A percentile compares a stretch with the other conserved stretches of the same genome.
phyloP scores from a whole-genome alignment of 2,888 invertebrate genomes.

The Nomada fucata region DNA sequence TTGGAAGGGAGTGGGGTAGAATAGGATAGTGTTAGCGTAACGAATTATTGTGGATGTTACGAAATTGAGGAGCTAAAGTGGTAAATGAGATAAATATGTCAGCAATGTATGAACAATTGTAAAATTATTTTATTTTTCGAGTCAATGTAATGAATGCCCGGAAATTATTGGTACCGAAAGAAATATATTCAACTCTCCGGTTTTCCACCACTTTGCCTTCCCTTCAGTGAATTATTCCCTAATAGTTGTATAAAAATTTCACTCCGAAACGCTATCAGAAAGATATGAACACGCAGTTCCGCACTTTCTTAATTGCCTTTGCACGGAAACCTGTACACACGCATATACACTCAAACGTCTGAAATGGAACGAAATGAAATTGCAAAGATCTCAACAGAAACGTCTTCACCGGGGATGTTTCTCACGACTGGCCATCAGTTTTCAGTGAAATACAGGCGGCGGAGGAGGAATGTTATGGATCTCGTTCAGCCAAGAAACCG shows the following conservation, averaged over 20 bases:
- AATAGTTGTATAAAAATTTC: too few relatives aligned
- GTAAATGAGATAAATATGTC: too few relatives aligned
- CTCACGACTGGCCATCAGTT: slow-evolving; percentile 24
- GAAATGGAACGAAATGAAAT: slow-evolving; percentile 13
- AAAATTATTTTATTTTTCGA: background rate
- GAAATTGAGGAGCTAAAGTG: too few relatives aligned
- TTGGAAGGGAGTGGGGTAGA: too few relatives aligned
- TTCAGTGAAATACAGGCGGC: slow-evolving; percentile 21
- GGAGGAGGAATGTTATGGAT: slow-evolving; percentile 32
- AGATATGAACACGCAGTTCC: background rate
- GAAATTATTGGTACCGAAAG: background rate
- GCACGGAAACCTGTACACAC: background rate
- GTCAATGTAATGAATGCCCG: background rate
- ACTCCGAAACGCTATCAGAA: background rate
- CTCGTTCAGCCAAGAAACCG: slow-evolving; percentile 65
- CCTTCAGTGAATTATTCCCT: too few relatives aligned
- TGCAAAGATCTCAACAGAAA: slow-evolving; percentile 17
- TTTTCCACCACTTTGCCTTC: too few relatives aligned
- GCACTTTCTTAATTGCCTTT: too few relatives aligned
- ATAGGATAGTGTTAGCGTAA: too few relatives aligned
- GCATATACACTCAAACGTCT: background rate
- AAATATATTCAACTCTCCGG: too few relatives aligned
- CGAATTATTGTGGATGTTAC: too few relatives aligned
- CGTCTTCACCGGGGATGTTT: slow-evolving; percentile 41
- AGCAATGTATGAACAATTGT: too few relatives aligned